These are phyloP conservation scores for Nanorana parkeri DNA, from an alignment of 2,113 vertebrate genomes.

Conservation along the genomic window DNA sequence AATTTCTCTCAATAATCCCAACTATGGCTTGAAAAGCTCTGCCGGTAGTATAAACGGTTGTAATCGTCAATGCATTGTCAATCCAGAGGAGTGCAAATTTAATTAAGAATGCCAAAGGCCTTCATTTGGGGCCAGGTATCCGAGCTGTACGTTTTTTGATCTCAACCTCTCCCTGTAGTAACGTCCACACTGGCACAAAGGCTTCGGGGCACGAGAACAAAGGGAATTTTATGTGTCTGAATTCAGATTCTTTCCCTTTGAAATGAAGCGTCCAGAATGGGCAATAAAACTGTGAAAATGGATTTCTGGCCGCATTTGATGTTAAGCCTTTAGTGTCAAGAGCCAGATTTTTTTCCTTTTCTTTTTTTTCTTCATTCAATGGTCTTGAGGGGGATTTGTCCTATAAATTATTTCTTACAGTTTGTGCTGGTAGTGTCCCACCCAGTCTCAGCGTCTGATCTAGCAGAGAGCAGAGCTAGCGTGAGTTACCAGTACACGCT, in stretches of 20 bases:
- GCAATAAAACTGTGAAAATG: conserved; percentile 92
- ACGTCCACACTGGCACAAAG: conserved; percentile 86
- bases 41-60: conserved; percentile 87
- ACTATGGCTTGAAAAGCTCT: conserved; percentile 72
- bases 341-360: conserved; percentile 72
- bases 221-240: conserved; percentile 85
- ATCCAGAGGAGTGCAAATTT: conserved; percentile 82
- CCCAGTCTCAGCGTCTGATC: conserved; percentile 61
- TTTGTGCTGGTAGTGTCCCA: conserved; percentile 59
- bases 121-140: conserved; percentile 90
- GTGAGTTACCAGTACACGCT: conserved; percentile 62
- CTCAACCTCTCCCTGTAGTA: conserved; percentile 84
- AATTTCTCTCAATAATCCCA: conserved; percentile 43
- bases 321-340: conserved; percentile 95
- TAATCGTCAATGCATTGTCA: conserved; percentile 90
- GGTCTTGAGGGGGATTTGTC: conserved; percentile 71
- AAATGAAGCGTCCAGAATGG: conserved; percentile 88
- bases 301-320: conserved; percentile 96
- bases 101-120: conserved; percentile 91
- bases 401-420: conserved; percentile 71
- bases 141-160: conserved; percentile 81
- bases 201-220: conserved; percentile 96
- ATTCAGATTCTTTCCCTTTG: conserved; percentile 87
- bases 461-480: conserved; percentile 29
- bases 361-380: conserved; percentile 59